phyloP scores from a whole-genome alignment of 2,113 vertebrate genomes.

The Pedetes capensis region DNA sequence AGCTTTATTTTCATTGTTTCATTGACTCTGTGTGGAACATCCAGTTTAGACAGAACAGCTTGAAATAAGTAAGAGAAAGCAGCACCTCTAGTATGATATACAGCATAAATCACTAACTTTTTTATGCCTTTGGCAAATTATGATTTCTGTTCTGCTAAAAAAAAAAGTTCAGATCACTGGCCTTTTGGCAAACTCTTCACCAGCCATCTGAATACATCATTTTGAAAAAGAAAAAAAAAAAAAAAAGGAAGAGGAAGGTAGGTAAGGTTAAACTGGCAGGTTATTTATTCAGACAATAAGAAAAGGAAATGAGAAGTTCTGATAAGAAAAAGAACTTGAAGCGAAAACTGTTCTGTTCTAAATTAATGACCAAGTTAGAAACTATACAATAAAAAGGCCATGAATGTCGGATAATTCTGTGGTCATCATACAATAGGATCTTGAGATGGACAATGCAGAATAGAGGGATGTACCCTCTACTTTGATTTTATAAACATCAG shows the following conservation, averaged over 20 bases:
- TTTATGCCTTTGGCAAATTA: slow-evolving; percentile 53
- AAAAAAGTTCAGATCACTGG: slow-evolving; percentile 31
- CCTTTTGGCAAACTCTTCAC: slow-evolving; percentile 44
- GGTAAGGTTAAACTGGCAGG: not conserved
- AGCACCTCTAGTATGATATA: not conserved
- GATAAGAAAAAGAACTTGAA: not conserved
- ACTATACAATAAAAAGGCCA: not conserved
- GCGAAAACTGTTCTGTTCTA: not conserved
- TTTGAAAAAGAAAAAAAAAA: not conserved
- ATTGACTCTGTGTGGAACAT: not conserved
- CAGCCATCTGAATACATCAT: not conserved
- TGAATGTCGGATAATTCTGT: not conserved
- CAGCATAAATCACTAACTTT: not conserved
- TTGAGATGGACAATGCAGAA: not conserved
- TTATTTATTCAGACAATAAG: slow-evolving; percentile 49
- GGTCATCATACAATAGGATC: not conserved
- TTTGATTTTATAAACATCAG: not conserved
- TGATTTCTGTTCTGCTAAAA: slow-evolving; percentile 39
- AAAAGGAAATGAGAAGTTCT: not conserved
- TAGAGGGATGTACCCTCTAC: not conserved
- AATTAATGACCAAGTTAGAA: not conserved
- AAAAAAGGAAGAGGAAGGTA: not conserved
- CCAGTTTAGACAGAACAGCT: not conserved
- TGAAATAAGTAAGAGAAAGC: not conserved
- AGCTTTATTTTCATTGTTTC: slow-evolving; percentile 19